Conservation (phyloP, 2,797 vertebrate genomes). For the Ibycter americanus region DNA sequence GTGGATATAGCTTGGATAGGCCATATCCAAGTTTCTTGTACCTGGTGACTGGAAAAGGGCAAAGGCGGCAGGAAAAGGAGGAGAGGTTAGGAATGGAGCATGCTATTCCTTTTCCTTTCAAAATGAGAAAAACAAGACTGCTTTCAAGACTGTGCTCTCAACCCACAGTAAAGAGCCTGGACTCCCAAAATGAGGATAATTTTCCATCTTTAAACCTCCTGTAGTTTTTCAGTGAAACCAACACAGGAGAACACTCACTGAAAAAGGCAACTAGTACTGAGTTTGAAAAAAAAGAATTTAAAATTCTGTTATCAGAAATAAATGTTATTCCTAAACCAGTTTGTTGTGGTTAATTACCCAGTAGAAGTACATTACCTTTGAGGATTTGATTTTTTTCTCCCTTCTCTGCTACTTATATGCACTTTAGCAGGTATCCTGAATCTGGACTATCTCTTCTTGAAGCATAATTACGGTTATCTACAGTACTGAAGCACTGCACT, state of each 20-base stretch:
- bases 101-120: background rate
- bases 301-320: background rate
- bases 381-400: background rate
- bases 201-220: slow-evolving; percentile 7
- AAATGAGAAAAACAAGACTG: background rate
- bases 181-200: background rate
- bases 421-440: slow-evolving; percentile 15
- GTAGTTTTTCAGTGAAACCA: slow-evolving; percentile 1
- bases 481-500: slow-evolving; percentile 29
- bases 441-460: slow-evolving; percentile 59
- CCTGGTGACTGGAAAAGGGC: background rate
- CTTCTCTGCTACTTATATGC: background rate
- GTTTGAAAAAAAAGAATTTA: background rate
- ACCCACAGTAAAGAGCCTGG: background rate
- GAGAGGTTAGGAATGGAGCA: background rate
- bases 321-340: background rate
- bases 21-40: background rate
- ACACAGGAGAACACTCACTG: background rate
- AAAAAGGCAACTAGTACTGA: background rate
- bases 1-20: background rate
- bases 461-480: slow-evolving; percentile 53
- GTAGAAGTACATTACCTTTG: background rate
- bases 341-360: background rate
- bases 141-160: background rate
- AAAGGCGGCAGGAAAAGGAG: background rate